Evolutionary conservation across 2,797 vertebrate genomes (phyloP), one percentile per base, ranked within the genome.

Genomic region (Acestrorhynchus altus): DNA sequence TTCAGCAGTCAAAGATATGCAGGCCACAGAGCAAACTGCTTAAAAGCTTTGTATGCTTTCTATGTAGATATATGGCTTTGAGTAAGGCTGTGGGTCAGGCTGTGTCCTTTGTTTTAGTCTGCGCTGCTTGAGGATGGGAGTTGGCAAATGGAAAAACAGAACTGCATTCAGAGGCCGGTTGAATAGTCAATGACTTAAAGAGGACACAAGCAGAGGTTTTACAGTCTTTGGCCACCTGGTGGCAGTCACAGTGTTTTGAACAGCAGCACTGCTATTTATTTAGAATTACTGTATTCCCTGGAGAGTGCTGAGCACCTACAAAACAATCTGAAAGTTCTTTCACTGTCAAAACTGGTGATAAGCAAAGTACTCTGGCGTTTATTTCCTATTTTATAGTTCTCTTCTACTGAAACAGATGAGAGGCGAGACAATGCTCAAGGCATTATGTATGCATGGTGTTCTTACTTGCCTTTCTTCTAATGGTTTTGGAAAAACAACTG

Each of bases 171-270:
- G 57, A 77, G 78, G 81, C 77, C 56, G 80, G 64, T 79, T 79
- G 77, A 81, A 83, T 78, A 73, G 78, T 56, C 60, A 83, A 79
- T 61, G 47, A 79, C 44, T 68, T 51, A 16, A 77, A 68, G 6
- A 71, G 39, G 24, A 72, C 60, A 60, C 63, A 15, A 77, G 42
- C 39, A 59, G 15, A 35, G 18, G 18, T 60, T 59, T 24, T 72
- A 66, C 74, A 76, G 6, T 24, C 11, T 78, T 61, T 81, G 59
- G 46, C 79, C 86, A 85, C 83, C 75, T 76, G 86, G 83, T 84
- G 87, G 87, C 75, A 84, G 79, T 84, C 81, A 80, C 75, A 74
- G 67, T 78, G 82, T 84, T 83, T 65, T 61, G 3, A 78, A 80
- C 39, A 64, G 49, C 59, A 66, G 13, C n/a, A 18, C 67, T 3